These are phyloP conservation scores for Hyperopisus bebe DNA, from an alignment of 2,113 vertebrate species.

Conservation along the genomic window DNA sequence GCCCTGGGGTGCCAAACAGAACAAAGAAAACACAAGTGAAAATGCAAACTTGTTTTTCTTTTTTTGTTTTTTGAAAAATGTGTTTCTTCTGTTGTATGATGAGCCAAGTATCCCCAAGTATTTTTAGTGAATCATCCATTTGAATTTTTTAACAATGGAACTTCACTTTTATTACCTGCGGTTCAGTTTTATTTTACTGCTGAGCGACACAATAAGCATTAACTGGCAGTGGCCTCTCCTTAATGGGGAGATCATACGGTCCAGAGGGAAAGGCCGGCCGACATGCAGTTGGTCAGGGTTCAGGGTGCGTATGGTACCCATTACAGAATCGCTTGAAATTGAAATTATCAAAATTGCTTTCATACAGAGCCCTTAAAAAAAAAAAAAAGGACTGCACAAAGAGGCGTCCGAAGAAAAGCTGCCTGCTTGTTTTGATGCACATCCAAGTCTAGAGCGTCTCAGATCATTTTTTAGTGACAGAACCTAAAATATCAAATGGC, in stretches of 20 bases:
- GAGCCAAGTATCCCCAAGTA: background rate
- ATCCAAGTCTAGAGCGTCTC: background rate
- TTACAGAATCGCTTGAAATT: background rate
- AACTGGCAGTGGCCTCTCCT: background rate
- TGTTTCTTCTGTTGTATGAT: background rate
- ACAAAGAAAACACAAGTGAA: background rate
- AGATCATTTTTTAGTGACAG: background rate
- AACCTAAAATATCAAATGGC: slow-evolving; percentile 3
- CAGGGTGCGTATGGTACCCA: background rate
- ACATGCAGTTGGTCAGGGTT: background rate
- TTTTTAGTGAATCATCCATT: background rate
- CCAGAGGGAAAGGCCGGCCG: background rate
- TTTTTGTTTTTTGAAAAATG: background rate
- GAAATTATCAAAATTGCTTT: slow-evolving; percentile 1
- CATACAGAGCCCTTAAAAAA: background rate
- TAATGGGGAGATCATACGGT: background rate
- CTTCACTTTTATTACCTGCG: background rate
- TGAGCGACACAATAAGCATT: background rate
- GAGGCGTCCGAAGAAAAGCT: background rate
- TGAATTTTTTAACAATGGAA: background rate
- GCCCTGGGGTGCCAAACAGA: background rate
- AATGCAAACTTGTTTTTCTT: background rate
- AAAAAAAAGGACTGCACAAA: background rate
- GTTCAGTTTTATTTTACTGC: background rate
- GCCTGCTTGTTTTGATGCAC: background rate